Conservation (phyloP, 2,888 invertebrate genomes). For the Cephus runcator region DNA sequence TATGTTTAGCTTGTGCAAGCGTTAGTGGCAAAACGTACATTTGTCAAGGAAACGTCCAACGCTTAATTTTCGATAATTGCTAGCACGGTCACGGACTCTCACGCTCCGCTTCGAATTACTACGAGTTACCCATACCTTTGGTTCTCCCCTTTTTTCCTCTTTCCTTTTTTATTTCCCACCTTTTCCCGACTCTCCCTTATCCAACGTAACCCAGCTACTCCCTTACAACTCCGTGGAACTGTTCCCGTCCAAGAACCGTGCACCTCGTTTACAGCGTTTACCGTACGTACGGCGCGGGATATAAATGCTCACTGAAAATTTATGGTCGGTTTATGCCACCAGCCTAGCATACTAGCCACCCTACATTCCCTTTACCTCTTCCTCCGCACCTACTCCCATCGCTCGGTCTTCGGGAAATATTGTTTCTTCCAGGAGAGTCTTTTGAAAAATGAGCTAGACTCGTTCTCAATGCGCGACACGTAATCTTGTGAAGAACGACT, state of each 20-base stretch:
- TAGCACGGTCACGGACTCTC: slow-evolving; percentile 32
- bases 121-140: slow-evolving; percentile 13
- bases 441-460: too few relatives aligned
- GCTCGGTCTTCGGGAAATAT: slow-evolving; percentile 22
- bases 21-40: too few relatives aligned
- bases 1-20: too few relatives aligned
- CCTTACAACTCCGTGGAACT: too few relatives aligned
- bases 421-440: slow-evolving; percentile 25
- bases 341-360: too few relatives aligned
- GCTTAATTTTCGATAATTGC: slow-evolving; percentile 45
- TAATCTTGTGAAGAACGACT: too few relatives aligned
- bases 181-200: slow-evolving; percentile 6
- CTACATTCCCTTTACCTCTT: too few relatives aligned
- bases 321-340: slow-evolving; percentile 25
- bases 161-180: too few relatives aligned
- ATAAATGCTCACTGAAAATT: slow-evolving; percentile 22
- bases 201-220: neutral
- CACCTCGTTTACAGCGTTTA: slow-evolving; percentile 12
- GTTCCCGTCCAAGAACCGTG: neutral
- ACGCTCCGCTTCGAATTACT: slow-evolving; percentile 32
- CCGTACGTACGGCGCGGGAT: neutral
- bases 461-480: too few relatives aligned
- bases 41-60: slow-evolving; percentile 7
- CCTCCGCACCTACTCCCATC: too few relatives aligned
- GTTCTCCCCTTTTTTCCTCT: neutral